Percentiles rank a stretch among this genome's conserved stretches.
Conservation (phyloP, 2,888 invertebrate genomes). For the Drosophila prostipennis region DNA sequence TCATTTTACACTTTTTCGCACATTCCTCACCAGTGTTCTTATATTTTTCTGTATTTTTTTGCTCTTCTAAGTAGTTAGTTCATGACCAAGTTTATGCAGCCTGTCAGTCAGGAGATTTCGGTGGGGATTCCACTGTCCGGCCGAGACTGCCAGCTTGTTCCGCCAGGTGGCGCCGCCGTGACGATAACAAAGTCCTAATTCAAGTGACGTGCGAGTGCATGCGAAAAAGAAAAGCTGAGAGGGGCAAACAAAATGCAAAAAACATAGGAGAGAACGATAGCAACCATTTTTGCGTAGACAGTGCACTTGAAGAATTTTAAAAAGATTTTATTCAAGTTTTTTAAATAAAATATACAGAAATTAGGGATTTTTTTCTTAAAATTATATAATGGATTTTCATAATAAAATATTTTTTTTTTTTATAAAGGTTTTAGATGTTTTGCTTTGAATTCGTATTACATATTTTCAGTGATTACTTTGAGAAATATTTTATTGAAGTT, state of each 20-base stretch:
- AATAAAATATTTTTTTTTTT: too few species aligned
- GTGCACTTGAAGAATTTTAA: neutral
- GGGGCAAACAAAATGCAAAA: constrained; percentile 3
- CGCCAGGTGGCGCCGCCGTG: constrained; percentile 70
- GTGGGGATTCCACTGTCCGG: constrained; percentile 8
- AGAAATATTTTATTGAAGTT: too few species aligned
- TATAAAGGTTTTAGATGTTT: too few species aligned
- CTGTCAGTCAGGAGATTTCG: constrained; percentile 37
- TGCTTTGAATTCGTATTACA: too few species aligned
- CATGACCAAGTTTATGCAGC: constrained; percentile 58
- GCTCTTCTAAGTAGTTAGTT: constrained; percentile 37
- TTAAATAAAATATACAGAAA: too few species aligned
- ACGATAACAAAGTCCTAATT: constrained; percentile 65
- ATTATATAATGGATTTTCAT: too few species aligned
- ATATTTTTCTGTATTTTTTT: constrained; percentile 5
- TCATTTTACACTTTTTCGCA: constrained; percentile 41
- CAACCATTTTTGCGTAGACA: constrained; percentile 3
- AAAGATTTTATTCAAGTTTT: neutral
- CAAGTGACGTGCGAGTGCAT: constrained; percentile 61
- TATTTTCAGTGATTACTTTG: too few species aligned
- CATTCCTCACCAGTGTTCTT: constrained; percentile 17
- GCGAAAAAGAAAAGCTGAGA: constrained; percentile 35
- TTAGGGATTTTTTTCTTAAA: too few species aligned
- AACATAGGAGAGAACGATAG: constrained; percentile 1
- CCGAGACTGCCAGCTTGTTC: constrained; percentile 56